These are phyloP conservation scores for Spatula clypeata DNA, from an alignment of 2,797 vertebrate genomes.

Conservation along the genomic window DNA sequence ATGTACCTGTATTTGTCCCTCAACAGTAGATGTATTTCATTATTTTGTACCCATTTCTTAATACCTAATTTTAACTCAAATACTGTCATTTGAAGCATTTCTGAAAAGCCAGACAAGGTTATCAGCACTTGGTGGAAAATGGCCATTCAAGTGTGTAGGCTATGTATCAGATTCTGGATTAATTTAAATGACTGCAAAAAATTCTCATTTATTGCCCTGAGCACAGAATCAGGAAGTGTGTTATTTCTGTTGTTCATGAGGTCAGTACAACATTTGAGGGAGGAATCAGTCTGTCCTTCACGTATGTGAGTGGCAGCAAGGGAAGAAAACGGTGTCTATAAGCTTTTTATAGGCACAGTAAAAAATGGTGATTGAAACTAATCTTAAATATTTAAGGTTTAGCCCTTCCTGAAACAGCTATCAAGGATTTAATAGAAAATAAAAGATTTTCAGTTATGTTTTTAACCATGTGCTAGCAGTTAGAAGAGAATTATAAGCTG, in stretches of 20 bases:
- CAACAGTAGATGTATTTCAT: background rate
- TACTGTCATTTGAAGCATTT: background rate
- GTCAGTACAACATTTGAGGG: background rate
- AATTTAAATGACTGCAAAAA: background rate
- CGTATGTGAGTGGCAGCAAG: background rate
- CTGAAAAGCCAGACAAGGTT: background rate
- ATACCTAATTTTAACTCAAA: background rate
- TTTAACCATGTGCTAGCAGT: background rate
- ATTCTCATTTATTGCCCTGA: background rate
- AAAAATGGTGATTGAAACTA: background rate
- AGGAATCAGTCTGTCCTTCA: background rate
- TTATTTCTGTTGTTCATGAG: background rate
- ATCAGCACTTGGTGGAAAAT: background rate
- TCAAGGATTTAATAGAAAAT: slow-evolving; percentile 27
- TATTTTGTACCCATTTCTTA: background rate
- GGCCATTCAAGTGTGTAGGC: accelerated
- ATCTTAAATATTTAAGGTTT: slow-evolving; percentile 26
- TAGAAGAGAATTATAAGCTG: slow-evolving; percentile 21
- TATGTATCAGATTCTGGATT: background rate
- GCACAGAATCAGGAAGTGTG: background rate
- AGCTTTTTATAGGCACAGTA: background rate
- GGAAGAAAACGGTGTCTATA: background rate
- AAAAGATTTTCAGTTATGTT: slow-evolving; percentile 39
- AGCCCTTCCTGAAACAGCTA: slow-evolving; percentile 2
- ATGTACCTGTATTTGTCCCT: background rate